These are phyloP conservation scores for Crenuchus spilurus DNA, from an alignment of 2,797 vertebrate species.

Conservation along the genomic window DNA sequence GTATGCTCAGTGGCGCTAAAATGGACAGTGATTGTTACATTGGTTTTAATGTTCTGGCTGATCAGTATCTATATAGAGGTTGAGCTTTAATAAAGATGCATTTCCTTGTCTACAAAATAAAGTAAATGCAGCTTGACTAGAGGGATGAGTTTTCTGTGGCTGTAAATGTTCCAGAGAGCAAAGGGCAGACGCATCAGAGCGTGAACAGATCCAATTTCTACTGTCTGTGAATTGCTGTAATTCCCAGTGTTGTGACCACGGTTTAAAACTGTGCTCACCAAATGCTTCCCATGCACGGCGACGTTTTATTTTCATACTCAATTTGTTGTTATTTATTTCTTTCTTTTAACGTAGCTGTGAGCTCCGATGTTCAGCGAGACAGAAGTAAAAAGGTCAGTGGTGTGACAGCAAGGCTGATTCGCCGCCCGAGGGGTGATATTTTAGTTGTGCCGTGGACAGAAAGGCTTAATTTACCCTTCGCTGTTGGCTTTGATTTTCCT, in stretches of 20 bases:
- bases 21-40: no score
- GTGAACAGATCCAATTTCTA: background rate
- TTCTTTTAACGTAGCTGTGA: constrained; percentile 24
- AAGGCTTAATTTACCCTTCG: constrained; percentile 49
- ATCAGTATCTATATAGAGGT: no score
- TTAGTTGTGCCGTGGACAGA: constrained; percentile 36
- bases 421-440: constrained; percentile 45
- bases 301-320: constrained; percentile 23
- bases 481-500: constrained; percentile 53
- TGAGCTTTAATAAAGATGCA: background rate
- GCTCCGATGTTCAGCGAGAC: constrained; percentile 18
- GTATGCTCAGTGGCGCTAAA: no score
- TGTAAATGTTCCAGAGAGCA: background rate
- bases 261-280: constrained; percentile 25
- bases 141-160: background rate
- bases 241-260: constrained; percentile 30
- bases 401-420: constrained; percentile 27
- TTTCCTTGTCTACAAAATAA: background rate
- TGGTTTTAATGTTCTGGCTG: no score
- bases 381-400: constrained; percentile 35
- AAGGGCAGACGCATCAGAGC: background rate
- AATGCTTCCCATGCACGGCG: background rate
- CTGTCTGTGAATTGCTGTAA: constrained; percentile 15
- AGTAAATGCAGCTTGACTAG: background rate
- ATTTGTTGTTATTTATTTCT: background rate